Base-by-base conservation (phyloP, 2,888 invertebrate genomes). In the Parnassius mnemosyne region DNA sequence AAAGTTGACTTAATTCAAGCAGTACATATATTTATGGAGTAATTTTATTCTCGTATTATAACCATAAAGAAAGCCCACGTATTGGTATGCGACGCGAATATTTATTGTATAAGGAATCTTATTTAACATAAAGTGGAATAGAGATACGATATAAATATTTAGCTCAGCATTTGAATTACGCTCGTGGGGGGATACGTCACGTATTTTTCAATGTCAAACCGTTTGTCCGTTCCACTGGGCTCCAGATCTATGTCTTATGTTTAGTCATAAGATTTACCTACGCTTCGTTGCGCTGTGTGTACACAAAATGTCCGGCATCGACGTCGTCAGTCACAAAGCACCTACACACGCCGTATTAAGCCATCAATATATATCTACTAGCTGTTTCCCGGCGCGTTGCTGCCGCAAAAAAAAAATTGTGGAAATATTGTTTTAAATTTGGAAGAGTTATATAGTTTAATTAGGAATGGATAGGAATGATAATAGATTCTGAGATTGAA, bases 171-270 rank as follows among this genome's bases (percentile, higher is more conserved):
- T 81, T 80, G 78, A 83, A 78, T 80, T 78, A 79, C 71, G 71
- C 71, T 71, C 76, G 74, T 69, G 73, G 76, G 72, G 76, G 75
- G 73, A 70, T 73, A 76, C 75, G 71, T 79, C 76, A 74, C 77
- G 77, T 81, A 82, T 85, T 84, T 84, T 82, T 84, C 81, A 84
- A 82, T 75, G 84, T 84, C 84, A 77, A 73, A 74, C 68, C 11
- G 49, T 13, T 12, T 10, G 69, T 70, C 71, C 65, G 69, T 73
- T 74, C 71, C 74, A 71, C 70, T 71, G 70, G 66, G 57, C 67
- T 71, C 69, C 69, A 71, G 71, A 73, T 75, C 69, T 68, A 69
- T 65, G 70, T 68, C 69, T 65, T 65, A 68, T 67, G 69, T 70
- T 70, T 72, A 68, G 70, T 68, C 69, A 69, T 69, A 67, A 64